Evolutionary conservation across 2,113 vertebrate species (phyloP), one percentile per base, ranked within the genome.

Genomic region (Oreochromis niloticus): DNA sequence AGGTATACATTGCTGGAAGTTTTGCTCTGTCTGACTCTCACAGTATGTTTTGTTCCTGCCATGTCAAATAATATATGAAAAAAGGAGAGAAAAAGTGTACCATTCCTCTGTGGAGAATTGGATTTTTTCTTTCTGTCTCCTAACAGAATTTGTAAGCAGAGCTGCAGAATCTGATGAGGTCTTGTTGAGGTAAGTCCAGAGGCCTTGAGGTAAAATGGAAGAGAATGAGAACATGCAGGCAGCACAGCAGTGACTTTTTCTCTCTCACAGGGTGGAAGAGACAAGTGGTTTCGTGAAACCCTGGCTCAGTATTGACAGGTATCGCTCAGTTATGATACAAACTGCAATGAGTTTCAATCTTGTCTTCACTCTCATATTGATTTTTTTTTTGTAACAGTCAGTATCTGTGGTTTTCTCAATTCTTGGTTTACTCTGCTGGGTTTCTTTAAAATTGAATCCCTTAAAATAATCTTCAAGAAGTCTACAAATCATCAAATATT

Each of bases 41-140:
- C 46, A 2, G 71, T 84, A 34, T 84, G 84, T 92, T 93, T 90
- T 91, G 83, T 88, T 91, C 87, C 81, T 82, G 82, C 86, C 73
- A 80, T 89, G 84, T 91, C 91, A 94, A 91, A 94, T 94, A 94
- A 93, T 92, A 89, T 89, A 92, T 94, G 85, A 94, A 89, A 87
- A 86, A 80, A n/a, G 6, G 80, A 59, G 68, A 71, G 89, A 85
- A 85, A 86, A 80, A 71, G 43, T 81, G 78, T 59, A 86, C 88
- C 27, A 84, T 87, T 88, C 61, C 82, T 91, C 89, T 80, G 73
- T 87, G 56, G 89, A 92, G 89, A 92, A 93, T 85, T 92, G 88
- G 83, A 89, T 93, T 87, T 95, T 39, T 91, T 92, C 86, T 88
- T 32, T 92, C 85, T 73, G 43, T 86, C 90, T 93, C 90, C 61